Base-by-base conservation (phyloP, 2,888 invertebrate genomes). In the Rhimphoctona megacephalus region DNA sequence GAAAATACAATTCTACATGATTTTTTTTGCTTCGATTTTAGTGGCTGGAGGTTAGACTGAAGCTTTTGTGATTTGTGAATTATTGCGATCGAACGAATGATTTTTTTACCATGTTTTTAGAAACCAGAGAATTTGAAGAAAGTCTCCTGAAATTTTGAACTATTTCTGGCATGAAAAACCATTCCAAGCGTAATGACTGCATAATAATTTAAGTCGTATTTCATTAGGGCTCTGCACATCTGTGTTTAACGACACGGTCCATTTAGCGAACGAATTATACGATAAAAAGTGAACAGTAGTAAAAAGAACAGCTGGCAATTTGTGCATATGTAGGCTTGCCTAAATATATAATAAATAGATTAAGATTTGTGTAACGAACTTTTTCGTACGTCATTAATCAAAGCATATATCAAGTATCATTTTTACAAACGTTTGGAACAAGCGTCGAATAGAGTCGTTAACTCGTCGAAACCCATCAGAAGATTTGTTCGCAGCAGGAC, bases 371-470 rank as follows among this genome's bases (percentile, higher is more conserved):
- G 78, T 73, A 90, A 89, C 89, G 85, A 87, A 83, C 80, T 79
- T 87, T 87, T 70, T 74, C 77, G 64, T 74, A 30, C 6, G 78
- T 82, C 89, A 83, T 90, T 83, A 88, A 90, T 90, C 90, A 90
- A 87, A 82, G 72, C 22, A 57, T 46, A 52, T 67, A 49, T 74
- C 66, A 74, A 73, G 73, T 70, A 74, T 73, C 69, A 69, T 77
- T 78, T 73, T 79, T 49, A 54, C 81, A 69, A 70, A 19, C 57
- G 46, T 30, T 74, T 33, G 49, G 39, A 81, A 85, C 79, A 81
- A 87, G 81, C 70, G 87, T 85, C 79, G 87, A 91, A 88, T 87
- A 86, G 85, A 88, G 86, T 89, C 88, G 88, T 90, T 90, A 88
- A 85, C 85, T 69, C 36, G 77, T 46, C 73, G 57, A 54, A 69